These are phyloP conservation scores for Gryon sp. DNA, from an alignment of 1,140 invertebrate species.

Conservation along the genomic window DNA sequence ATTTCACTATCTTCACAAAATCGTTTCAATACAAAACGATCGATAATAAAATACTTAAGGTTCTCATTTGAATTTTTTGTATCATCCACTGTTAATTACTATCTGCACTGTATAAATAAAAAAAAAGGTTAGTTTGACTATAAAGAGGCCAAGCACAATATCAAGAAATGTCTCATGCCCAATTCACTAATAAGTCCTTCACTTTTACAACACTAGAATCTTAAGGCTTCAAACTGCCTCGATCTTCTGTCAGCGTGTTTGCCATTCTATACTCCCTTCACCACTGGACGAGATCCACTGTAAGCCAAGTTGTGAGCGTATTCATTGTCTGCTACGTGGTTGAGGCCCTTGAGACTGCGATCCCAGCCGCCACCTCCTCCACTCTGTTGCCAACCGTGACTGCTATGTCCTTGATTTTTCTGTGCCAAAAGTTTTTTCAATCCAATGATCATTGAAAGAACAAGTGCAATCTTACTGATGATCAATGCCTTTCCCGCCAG, in stretches of 20 bases:
- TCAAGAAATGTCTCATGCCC: conserved; percentile 26
- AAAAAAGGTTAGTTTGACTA: conserved; percentile 59
- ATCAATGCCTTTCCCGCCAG: conserved; percentile 88
- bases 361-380: conserved; percentile 82
- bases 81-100: conserved; percentile 53
- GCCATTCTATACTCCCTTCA: conserved; percentile 51
- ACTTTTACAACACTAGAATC: conserved; percentile 37
- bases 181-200: conserved; percentile 40
- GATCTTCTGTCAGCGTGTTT: conserved; percentile 9
- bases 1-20: too few species aligned
- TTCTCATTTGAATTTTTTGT: conserved; percentile 19
- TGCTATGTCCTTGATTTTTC: conserved; percentile 82
- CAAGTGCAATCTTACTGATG: conserved; percentile 87
- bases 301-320: conserved; percentile 85
- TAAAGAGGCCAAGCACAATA: conserved; percentile 37
- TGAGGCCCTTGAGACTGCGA: conserved; percentile 73
- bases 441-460: conserved; percentile 87
- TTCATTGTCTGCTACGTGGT: conserved; percentile 68
- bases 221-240: conserved; percentile 31
- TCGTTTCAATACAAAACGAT: conserved; percentile 2
- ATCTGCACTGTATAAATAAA: conserved; percentile 47
- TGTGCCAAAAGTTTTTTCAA: conserved; percentile 87
- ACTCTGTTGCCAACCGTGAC: conserved; percentile 75
- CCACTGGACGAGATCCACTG: conserved; percentile 71
- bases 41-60: conserved; percentile 24